phyloP scores from a whole-genome alignment of 2,888 invertebrate species.

The Clivina fossor region DNA sequence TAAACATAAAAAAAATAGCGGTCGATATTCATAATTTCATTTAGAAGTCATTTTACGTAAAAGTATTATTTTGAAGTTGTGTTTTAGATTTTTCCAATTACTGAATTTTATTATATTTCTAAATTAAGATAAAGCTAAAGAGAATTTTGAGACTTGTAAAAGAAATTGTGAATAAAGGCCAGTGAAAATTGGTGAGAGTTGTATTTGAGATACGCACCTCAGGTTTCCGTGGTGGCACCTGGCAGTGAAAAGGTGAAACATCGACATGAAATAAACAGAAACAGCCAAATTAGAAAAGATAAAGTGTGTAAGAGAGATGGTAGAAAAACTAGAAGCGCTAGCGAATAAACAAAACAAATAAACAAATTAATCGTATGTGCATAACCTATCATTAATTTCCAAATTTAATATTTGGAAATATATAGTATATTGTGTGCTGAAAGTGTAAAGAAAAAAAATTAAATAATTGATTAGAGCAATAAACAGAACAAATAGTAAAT shows the following conservation, averaged over 20 bases:
- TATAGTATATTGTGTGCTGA: conserved; percentile 6
- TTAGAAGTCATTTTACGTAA: too few relatives aligned
- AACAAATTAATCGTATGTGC: conserved; percentile 23
- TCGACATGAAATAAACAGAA: conserved; percentile 63
- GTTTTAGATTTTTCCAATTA: too few relatives aligned
- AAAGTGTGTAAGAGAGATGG: conserved; percentile 12
- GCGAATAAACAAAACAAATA: conserved; percentile 47
- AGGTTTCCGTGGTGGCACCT: conserved; percentile 86
- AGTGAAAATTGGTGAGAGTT: background rate
- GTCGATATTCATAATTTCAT: too few relatives aligned
- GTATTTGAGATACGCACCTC: conserved; percentile 72
- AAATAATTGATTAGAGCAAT: conserved; percentile 16
- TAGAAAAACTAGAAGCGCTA: conserved; percentile 50
- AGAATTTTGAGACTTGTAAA: too few relatives aligned
- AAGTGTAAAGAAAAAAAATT: conserved; percentile 15
- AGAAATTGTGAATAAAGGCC: too few relatives aligned
- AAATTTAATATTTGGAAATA: background rate
- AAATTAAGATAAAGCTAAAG: too few relatives aligned
- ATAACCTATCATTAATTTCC: background rate
- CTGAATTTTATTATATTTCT: too few relatives aligned
- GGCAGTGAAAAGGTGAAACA: conserved; percentile 55
- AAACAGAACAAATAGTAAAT: conserved; percentile 38
- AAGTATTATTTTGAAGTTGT: too few relatives aligned
- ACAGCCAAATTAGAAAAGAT: conserved; percentile 55
- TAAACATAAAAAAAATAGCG: too few relatives aligned